Evolutionary conservation across 2,888 invertebrate species (phyloP), one percentile per base, ranked within the genome.

Genomic region (Griposia aprilina): DNA sequence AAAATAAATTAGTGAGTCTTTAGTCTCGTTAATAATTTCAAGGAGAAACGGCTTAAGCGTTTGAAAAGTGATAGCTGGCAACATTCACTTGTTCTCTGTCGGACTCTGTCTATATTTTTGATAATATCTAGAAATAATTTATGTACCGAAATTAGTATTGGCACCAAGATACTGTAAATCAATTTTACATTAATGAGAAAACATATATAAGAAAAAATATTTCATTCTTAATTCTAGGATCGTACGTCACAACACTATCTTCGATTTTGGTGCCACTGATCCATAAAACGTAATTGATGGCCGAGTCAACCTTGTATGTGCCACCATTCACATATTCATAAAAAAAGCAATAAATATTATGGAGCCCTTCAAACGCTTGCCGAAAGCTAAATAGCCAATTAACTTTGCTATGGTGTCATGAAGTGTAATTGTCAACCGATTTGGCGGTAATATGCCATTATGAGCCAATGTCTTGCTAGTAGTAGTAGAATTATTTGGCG

Each of bases 361-460:
- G 82, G 86, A 71, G 67, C 60, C 62, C 66, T 80, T 74, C 69
- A 76, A 82, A 73, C 78, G 83, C 36, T 74, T 72, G 67, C 78
- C 84, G 80, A 88, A 88, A 90, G 76, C 78, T 76, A 81, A 91
- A 87, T 81, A 70, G 78, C 70, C 83, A 82, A 84, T 88, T 85
- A 88, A 74, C 72, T 73, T 78, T 20, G 71, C 79, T 82, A 86
- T 90, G 90, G 87, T 87, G 80, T 81, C 87, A 88, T 84, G 84
- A 83, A 83, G 79, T 80, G 82, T 85, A 87, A 88, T 84, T 81
- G 76, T 65, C 75, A 66, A 76, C 87, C 81, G 60, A 85, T 91
- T 88, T 86, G 85, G 91, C 67, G 67, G 76, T 89, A 89, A 88
- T 90, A 80, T 45, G 76, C 80, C 74, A 91, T 89, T 78, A 89